Percentiles rank a stretch among this genome's conserved stretches.
Conservation (phyloP, 2,113 vertebrate genomes). For the Butorides virescens region DNA sequence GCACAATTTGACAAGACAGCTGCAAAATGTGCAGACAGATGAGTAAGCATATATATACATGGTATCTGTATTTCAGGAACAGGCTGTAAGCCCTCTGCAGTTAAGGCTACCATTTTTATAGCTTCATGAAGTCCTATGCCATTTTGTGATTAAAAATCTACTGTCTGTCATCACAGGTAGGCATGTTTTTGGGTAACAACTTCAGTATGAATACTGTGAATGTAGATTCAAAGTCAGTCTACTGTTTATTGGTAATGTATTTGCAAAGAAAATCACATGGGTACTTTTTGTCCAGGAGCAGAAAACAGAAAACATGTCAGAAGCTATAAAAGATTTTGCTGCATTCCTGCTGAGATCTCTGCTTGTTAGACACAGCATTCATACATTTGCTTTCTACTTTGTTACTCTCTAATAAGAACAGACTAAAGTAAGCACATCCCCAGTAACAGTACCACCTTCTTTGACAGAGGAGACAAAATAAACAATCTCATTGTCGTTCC, state of each 20-base stretch:
- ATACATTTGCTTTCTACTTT: background rate
- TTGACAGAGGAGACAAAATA: background rate
- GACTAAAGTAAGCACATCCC: background rate
- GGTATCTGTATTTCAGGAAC: background rate
- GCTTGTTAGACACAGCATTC: background rate
- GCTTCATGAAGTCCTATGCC: background rate
- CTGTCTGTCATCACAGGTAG: background rate
- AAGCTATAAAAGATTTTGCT: background rate
- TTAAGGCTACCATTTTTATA: background rate
- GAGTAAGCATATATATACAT: background rate
- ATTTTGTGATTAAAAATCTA: background rate
- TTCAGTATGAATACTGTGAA: background rate
- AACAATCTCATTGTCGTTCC: background rate
- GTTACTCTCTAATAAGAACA: background rate
- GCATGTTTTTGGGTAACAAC: background rate
- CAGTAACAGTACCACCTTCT: background rate
- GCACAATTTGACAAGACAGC: background rate
- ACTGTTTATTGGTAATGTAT: background rate
- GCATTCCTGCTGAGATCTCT: background rate
- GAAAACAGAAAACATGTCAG: background rate
- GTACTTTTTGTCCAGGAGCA: background rate
- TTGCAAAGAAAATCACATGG: background rate
- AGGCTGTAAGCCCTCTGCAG: background rate
- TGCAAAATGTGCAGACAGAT: background rate
- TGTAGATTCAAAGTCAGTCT: background rate